Base-by-base conservation (phyloP, 2,888 invertebrate genomes). In the Physocephala rufipes region DNA sequence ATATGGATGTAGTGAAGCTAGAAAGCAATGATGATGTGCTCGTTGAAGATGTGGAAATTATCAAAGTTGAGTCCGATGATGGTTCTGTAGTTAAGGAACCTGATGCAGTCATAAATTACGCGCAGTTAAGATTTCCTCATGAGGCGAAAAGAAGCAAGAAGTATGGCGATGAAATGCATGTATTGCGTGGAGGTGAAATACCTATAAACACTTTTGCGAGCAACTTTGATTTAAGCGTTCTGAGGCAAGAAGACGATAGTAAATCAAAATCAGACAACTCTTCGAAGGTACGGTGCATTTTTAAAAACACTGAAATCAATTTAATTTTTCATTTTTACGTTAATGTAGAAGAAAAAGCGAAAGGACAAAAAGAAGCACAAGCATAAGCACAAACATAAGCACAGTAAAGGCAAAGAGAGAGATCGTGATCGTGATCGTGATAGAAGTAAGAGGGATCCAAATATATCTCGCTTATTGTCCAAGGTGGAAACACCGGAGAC, bases 311-410 rank as follows among this genome's bases (percentile, higher is more conserved):
- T 24, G 4, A 36, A 26, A 24, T 67, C 59, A 59, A 36, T 62
- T 70, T 72, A 36, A 49, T 21, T 66, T 5, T 43, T 19, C n/a
- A 51, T 45, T 70, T 73, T 45, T 47, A 5, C n/a, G 5, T 26
- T 19, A 4, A 91, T 92, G 85, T 92, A 93, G 85, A 91, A 92
- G 86, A 92, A 92, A 83, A 92, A 93, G 79, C 91, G 92, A 62
- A 93, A 93, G 86, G 91, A 92, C 85, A 92, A 93, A 82, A 92
- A 93, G 79, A 91, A 92, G 55, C 92, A 93, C 78, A 96, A 96
- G 83, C 95, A 96, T 83, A 96, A 95, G 83, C 95, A 96, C 81
- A 95, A 95, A 81, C 94, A 95, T 82, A 95, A 94, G 79, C 94
- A 95, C 82, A 93, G 90, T 66, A 88, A 90, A 80, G 75, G 81